Evolutionary conservation across 2,888 invertebrate genomes (phyloP).

Genomic region (Nomada ruficornis): DNA sequence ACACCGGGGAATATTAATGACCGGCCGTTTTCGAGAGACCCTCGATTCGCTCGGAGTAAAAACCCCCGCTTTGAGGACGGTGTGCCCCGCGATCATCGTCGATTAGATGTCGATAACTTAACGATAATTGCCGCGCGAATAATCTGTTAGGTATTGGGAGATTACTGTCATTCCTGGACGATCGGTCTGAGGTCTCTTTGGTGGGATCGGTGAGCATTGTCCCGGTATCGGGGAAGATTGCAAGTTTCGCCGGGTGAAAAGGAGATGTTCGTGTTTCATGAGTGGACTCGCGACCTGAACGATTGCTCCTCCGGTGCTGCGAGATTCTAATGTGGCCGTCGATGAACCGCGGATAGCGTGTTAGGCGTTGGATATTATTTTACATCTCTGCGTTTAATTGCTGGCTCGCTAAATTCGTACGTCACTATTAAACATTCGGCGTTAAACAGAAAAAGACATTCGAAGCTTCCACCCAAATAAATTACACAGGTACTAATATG

Average conservation of each 20-base stretch:
- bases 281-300: neutral
- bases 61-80: neutral
- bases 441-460: no score
- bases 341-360: neutral
- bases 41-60: slow-evolving; percentile 6
- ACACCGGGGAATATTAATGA: slow-evolving; percentile 68
- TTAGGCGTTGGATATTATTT: no score
- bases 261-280: slow-evolving; percentile 5
- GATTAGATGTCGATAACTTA: slow-evolving; percentile 26
- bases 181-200: neutral
- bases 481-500: no score
- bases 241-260: neutral
- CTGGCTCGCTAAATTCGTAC: no score
- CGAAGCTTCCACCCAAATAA: no score
- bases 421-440: no score
- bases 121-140: slow-evolving; percentile 30
- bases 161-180: slow-evolving; percentile 11
- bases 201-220: neutral
- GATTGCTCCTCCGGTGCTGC: neutral
- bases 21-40: slow-evolving; percentile 61
- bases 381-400: no score
- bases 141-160: slow-evolving; percentile 36
- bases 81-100: slow-evolving; percentile 13
- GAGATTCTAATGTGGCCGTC: neutral
- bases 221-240: neutral